phyloP scores from a whole-genome alignment of 1,140 invertebrate genomes.

The Acromyrmex charruanus region DNA sequence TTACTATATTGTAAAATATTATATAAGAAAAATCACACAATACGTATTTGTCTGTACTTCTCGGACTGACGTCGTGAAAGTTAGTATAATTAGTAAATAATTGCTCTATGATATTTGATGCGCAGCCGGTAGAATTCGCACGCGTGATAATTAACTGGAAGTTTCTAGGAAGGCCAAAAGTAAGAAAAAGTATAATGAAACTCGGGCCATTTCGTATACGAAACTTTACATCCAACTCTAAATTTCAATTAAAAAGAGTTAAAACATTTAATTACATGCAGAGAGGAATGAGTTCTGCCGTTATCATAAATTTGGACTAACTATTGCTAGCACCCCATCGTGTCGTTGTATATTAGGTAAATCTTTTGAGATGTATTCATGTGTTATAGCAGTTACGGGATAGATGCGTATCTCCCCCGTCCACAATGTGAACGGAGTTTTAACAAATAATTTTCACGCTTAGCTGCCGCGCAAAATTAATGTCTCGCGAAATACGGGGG shows the following conservation, averaged over 20 bases:
- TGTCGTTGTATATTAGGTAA: background rate
- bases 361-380: constrained; percentile 32
- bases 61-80: background rate
- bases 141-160: constrained; percentile 47
- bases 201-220: constrained; percentile 24
- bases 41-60: background rate
- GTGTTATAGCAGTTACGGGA: background rate
- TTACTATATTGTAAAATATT: background rate
- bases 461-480: constrained; percentile 50
- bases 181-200: constrained; percentile 50
- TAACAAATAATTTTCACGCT: constrained; percentile 51
- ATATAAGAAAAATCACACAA: background rate
- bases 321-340: background rate
- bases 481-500: constrained; percentile 40
- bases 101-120: constrained; percentile 7
- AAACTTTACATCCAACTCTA: constrained; percentile 42
- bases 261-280: constrained; percentile 45
- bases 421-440: constrained; percentile 8
- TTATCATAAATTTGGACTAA: constrained; percentile 26
- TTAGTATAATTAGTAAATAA: constrained; percentile 34
- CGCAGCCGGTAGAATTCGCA: constrained; percentile 30
- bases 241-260: constrained; percentile 38
- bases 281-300: background rate
- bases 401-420: constrained; percentile 8
- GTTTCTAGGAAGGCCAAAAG: constrained; percentile 11